These are phyloP conservation scores for Mustelus asterias DNA, from an alignment of 2,113 vertebrate genomes.

Conservation along the genomic window DNA sequence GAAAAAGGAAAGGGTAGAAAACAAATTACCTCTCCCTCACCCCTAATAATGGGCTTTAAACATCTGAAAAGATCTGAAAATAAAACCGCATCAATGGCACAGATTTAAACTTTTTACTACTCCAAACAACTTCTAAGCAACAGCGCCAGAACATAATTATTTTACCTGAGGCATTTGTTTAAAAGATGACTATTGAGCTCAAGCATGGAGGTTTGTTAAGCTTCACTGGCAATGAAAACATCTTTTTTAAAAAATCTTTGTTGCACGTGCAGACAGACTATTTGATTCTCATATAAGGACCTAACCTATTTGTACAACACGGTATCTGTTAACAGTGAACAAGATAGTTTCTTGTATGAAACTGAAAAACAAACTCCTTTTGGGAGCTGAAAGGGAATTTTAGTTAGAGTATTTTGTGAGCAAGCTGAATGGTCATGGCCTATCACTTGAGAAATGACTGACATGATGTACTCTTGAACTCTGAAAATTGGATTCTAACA, in stretches of 20 bases:
- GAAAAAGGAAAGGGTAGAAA: background rate
- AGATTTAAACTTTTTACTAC: conserved; percentile 1
- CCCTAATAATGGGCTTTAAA: background rate
- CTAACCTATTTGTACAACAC: background rate
- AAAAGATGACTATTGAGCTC: conserved; percentile 58
- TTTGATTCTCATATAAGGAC: background rate
- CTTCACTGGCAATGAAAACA: conserved; percentile 51
- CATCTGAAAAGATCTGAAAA: conserved; percentile 5
- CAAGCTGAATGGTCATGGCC: background rate
- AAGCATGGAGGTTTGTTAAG: conserved; percentile 42
- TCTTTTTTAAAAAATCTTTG: conserved; percentile 46
- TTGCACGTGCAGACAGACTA: conserved; percentile 38
- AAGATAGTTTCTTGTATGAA: conserved; percentile 21
- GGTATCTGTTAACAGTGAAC: conserved; percentile 13
- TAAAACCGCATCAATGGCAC: background rate
- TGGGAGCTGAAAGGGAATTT: conserved; percentile 21
- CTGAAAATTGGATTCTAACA: background rate
- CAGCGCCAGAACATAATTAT: conserved; percentile 20
- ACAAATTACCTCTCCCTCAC: background rate
- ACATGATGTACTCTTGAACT: background rate
- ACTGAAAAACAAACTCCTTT: conserved; percentile 22
- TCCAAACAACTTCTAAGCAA: conserved; percentile 21
- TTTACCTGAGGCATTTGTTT: conserved; percentile 34
- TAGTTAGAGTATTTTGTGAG: background rate
- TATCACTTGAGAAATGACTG: background rate